Evolutionary conservation across 2,113 vertebrate species (phyloP).

Genomic region (Acanthisitta chloris): DNA sequence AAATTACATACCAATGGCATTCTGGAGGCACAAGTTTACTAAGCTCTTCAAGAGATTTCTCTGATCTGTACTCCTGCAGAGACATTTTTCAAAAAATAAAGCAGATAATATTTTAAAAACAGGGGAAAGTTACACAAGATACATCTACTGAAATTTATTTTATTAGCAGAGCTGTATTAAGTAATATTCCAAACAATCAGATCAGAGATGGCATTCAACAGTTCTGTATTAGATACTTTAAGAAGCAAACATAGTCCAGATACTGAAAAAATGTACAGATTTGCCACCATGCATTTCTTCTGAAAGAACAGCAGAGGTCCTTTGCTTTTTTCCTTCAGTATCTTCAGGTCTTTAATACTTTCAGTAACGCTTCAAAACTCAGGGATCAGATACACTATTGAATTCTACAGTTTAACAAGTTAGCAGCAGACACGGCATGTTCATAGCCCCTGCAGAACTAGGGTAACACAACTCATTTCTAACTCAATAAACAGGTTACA

Average conservation of each 20-base stretch:
- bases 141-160: background rate
- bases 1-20: constrained; percentile 89
- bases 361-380: background rate
- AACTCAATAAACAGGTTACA: background rate
- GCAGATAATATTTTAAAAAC: background rate
- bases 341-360: background rate
- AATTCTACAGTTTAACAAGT: background rate
- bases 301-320: background rate
- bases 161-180: background rate
- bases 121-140: background rate
- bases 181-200: background rate
- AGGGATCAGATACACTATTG: background rate
- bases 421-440: no score
- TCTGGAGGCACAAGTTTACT: constrained; percentile 95
- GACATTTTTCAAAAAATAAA: background rate
- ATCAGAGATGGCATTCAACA: background rate
- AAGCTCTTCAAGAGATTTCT: constrained; percentile 95
- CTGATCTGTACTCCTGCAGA: constrained; percentile 94
- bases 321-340: background rate
- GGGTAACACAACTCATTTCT: background rate
- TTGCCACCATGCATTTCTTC: background rate
- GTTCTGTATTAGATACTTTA: background rate
- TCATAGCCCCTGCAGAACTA: background rate
- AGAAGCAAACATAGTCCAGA: background rate
- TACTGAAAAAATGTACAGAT: background rate